phyloP scores from a whole-genome alignment of 2,113 vertebrate genomes.

The Gobio gobio region DNA sequence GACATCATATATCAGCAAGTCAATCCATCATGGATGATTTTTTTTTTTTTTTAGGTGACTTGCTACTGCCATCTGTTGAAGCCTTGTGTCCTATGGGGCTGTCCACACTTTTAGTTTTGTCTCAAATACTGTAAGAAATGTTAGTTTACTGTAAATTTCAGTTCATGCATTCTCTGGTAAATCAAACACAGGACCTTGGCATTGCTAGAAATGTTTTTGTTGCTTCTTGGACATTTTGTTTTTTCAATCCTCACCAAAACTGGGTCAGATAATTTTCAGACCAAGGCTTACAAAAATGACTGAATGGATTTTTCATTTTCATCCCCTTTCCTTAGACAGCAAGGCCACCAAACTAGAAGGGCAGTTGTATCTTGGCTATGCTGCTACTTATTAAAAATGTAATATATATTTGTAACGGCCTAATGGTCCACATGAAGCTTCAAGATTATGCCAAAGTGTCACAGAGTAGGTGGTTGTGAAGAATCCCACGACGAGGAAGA shows the following conservation, averaged over 20 bases:
- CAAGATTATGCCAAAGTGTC: not conserved
- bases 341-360: not conserved
- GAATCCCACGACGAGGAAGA: no score
- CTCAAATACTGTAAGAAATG: not conserved
- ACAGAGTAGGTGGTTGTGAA: no score
- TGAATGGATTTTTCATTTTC: constrained; percentile 9
- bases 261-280: constrained; percentile 17
- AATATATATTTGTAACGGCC: not conserved
- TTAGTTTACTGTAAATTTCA: not conserved
- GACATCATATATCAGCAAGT: constrained; percentile 34
- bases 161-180: not conserved
- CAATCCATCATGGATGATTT: constrained; percentile 35
- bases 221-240: not conserved
- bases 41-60: not conserved
- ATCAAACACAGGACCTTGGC: not conserved
- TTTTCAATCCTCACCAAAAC: not conserved
- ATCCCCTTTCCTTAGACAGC: not conserved
- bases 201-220: not conserved
- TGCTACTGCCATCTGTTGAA: constrained; percentile 27
- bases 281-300: not conserved
- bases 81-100: not conserved
- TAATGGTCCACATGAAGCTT: not conserved
- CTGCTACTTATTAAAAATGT: not conserved
- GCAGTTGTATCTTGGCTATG: not conserved
- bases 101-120: not conserved